A percentile compares a stretch with the other conserved stretches of the same genome.
Evolutionary conservation across 2,797 vertebrate species (phyloP).

Genomic region (Anas flavirostris): DNA sequence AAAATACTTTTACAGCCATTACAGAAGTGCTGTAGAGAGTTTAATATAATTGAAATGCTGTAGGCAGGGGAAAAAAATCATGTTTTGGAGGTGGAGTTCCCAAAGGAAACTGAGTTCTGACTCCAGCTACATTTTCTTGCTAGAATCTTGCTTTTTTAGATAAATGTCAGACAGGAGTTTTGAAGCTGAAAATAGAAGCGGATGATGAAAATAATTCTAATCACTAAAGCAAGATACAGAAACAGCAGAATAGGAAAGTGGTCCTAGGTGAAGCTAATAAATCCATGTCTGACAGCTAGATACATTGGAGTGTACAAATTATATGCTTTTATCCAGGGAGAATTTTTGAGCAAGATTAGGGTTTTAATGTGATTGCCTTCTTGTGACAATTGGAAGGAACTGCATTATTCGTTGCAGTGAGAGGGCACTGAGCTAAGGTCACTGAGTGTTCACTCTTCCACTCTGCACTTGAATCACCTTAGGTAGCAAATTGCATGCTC

Average conservation of each 20-base stretch:
- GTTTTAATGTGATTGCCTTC: slow-evolving; percentile 76
- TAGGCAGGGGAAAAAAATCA: not conserved
- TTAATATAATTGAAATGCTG: slow-evolving; percentile 65
- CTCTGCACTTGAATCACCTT: slow-evolving; percentile 36
- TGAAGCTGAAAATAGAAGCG: slow-evolving; percentile 59
- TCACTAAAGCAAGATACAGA: slow-evolving; percentile 69
- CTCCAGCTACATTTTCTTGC: slow-evolving; percentile 38
- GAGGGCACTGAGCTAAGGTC: slow-evolving; percentile 59
- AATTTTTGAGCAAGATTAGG: slow-evolving; percentile 71
- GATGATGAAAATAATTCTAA: slow-evolving; percentile 67
- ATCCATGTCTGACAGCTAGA: slow-evolving; percentile 68
- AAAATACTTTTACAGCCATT: slow-evolving; percentile 62
- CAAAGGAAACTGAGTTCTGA: slow-evolving; percentile 63
- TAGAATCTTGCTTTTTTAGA: slow-evolving; percentile 64
- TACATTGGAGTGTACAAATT: slow-evolving; percentile 65
- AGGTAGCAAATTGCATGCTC: slow-evolving; percentile 39
- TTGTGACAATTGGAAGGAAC: slow-evolving; percentile 72
- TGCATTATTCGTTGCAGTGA: slow-evolving; percentile 51
- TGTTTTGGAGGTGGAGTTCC: slow-evolving; percentile 49
- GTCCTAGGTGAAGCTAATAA: slow-evolving; percentile 68
- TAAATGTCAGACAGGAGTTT: slow-evolving; percentile 64
- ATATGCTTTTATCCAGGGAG: slow-evolving; percentile 72
- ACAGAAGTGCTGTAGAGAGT: slow-evolving; percentile 50
- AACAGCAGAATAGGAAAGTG: slow-evolving; percentile 46
- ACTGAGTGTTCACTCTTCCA: slow-evolving; percentile 28